Conservation (phyloP, 1,140 invertebrate genomes). For the Dinothrombium tinctorium region DNA sequence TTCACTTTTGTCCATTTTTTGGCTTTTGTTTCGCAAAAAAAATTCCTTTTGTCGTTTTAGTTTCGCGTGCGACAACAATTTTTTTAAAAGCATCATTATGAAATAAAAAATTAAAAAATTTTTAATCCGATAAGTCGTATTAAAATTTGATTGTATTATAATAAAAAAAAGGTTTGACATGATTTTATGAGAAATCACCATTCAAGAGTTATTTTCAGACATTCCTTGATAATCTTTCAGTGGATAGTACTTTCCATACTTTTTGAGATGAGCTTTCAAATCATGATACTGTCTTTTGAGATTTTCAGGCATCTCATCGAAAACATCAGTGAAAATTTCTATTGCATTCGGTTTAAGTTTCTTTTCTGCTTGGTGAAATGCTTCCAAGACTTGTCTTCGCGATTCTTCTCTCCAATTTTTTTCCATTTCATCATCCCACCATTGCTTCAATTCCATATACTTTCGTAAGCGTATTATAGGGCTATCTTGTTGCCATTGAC, state of each 20-base stretch:
- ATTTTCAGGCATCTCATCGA: neutral
- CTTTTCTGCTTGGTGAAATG: slow-evolving; percentile 59
- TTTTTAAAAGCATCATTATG: too few species aligned
- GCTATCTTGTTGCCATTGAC: slow-evolving; percentile 52
- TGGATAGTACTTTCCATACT: neutral
- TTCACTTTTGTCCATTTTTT: too few species aligned
- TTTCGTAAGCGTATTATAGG: slow-evolving; percentile 55
- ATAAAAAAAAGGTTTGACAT: too few species aligned
- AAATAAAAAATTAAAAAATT: too few species aligned
- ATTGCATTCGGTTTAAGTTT: slow-evolving; percentile 49
- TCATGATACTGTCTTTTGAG: neutral
- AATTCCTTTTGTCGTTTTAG: too few species aligned
- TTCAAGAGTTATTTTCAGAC: too few species aligned
- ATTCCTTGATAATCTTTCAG: neutral
- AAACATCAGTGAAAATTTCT: neutral
- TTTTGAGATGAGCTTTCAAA: neutral
- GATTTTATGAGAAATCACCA: too few species aligned
- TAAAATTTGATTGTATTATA: too few species aligned
- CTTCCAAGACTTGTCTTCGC: slow-evolving; percentile 43
- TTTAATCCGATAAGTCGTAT: too few species aligned
- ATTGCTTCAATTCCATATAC: slow-evolving; percentile 49
- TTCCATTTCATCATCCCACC: slow-evolving; percentile 58
- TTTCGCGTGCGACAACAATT: too few species aligned
- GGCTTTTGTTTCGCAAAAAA: too few species aligned
- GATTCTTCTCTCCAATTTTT: slow-evolving; percentile 39